Evolutionary conservation across 2,113 vertebrate genomes (phyloP).

Genomic region (Rissa tridactyla): DNA sequence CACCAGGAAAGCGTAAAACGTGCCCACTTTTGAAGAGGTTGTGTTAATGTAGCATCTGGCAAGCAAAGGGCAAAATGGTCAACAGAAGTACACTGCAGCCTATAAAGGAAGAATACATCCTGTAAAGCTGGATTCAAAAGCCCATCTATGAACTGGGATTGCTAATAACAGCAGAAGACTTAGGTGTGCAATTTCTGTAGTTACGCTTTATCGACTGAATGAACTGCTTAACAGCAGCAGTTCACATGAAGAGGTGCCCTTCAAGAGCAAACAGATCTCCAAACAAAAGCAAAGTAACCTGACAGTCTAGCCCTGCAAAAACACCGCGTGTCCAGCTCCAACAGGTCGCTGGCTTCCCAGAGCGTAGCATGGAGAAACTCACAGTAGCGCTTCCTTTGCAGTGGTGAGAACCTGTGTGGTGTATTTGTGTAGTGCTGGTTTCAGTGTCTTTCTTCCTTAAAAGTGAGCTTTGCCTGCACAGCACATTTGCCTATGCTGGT

Average conservation of each 20-base stretch:
- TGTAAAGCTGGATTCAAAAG: not conserved
- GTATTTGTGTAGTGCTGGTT: not conserved
- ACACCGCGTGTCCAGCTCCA: not conserved
- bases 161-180: not conserved
- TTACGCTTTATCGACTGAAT: not conserved
- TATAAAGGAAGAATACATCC: not conserved
- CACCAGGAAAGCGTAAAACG: accelerated
- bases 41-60: not conserved
- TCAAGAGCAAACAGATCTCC: not conserved
- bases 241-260: not conserved
- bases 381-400: accelerated
- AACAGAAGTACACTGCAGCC: not conserved
- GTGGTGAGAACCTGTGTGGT: not conserved
- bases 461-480: not conserved
- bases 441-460: not conserved
- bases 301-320: not conserved
- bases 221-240: not conserved
- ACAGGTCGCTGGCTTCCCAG: not conserved
- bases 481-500: not conserved
- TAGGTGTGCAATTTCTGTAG: not conserved
- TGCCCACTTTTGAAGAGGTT: too few species aligned
- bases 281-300: not conserved
- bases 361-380: not conserved
- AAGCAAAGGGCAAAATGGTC: not conserved
- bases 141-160: not conserved